phyloP scores from a whole-genome alignment of 2,113 vertebrate species.

The Tenrec ecaudatus region DNA sequence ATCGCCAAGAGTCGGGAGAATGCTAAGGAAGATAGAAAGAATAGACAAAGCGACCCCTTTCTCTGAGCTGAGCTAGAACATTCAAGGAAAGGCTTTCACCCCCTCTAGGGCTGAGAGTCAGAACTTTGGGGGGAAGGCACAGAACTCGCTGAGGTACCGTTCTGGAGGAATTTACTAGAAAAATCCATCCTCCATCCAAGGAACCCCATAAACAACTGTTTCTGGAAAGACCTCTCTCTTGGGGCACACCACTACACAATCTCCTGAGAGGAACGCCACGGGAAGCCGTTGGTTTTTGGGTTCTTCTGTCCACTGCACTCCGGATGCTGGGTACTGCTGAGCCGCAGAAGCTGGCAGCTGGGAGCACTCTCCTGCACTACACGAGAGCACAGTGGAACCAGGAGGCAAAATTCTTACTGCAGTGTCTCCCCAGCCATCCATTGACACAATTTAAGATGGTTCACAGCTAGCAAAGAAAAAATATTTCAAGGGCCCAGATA shows the following conservation, averaged over 20 bases:
- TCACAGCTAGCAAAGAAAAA: conserved; percentile 5
- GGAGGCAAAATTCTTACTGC: conserved; percentile 7
- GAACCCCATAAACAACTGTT: too few relatives aligned
- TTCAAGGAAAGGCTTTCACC: too few relatives aligned
- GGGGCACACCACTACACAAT: neutral
- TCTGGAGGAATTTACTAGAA: too few relatives aligned
- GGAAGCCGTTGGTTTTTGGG: too few relatives aligned
- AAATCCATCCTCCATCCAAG: too few relatives aligned
- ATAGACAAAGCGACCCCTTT: too few relatives aligned
- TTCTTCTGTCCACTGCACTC: neutral
- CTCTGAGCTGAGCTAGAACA: too few relatives aligned
- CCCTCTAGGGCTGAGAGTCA: too few relatives aligned
- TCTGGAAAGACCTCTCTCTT: too few relatives aligned
- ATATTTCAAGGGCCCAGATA: neutral
- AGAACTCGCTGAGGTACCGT: too few relatives aligned
- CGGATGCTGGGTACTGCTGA: neutral
- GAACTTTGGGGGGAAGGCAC: too few relatives aligned
- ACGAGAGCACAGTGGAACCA: neutral
- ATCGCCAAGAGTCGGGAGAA: neutral
- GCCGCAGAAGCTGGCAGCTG: neutral
- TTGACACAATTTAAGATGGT: neutral
- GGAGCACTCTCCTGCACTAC: neutral
- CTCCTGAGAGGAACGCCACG: neutral
- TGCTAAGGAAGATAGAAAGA: neutral
- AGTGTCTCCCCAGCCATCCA: neutral